Evolutionary conservation across 2,113 vertebrate species (phyloP), one percentile per base, ranked within the genome.

Genomic region (Gadus chalcogrammus): DNA sequence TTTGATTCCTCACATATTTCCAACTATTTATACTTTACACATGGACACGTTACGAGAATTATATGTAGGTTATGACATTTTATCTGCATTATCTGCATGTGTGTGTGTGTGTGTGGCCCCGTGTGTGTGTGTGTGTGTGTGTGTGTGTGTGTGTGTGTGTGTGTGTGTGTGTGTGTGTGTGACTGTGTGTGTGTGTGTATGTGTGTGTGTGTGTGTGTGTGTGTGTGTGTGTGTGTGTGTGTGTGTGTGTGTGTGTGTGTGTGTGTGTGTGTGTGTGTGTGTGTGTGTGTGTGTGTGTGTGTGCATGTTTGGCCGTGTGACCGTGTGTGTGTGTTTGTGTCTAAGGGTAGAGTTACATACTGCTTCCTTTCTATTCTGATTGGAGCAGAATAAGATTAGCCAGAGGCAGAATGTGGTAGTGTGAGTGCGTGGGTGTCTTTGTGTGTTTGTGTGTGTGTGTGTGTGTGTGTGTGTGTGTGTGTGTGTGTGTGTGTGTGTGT

Each of bases 291-390:
- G 53, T 56, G 53, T 56, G 53, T 56, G 53, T 56, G 53, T 56
- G 59, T 61, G 59, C 8, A 17, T 61, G 16, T 61, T 17, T 61
- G 27, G 53, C 22, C 24, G 35, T 75, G 64, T 65, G 64, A 48
- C 35, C 48, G 64, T 65, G 67, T 63, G 61, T 28, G 61, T 63
- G 22, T 35, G 15, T 64, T 35, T 28, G 22, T 70, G 61, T 64
- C 42, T 55, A 28, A 2, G 61, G 20, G 73, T 78, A 69, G 60
- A 70, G 53, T 81, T 84, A 74, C 77, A 67, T 62, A 77, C 71
- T 73, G 59, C 67, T 84, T 80, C 70, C 82, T 73, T 69, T 67
- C 59, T 63, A 17, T 72, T 61, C 67, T 77, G 69, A 77, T 77
- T 69, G 68, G 71, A 64, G 31, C 42, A 42, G 22, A 76, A 65